These are phyloP conservation scores for Drosophila anceps DNA, from an alignment of 2,888 invertebrate genomes.

Conservation along the genomic window DNA sequence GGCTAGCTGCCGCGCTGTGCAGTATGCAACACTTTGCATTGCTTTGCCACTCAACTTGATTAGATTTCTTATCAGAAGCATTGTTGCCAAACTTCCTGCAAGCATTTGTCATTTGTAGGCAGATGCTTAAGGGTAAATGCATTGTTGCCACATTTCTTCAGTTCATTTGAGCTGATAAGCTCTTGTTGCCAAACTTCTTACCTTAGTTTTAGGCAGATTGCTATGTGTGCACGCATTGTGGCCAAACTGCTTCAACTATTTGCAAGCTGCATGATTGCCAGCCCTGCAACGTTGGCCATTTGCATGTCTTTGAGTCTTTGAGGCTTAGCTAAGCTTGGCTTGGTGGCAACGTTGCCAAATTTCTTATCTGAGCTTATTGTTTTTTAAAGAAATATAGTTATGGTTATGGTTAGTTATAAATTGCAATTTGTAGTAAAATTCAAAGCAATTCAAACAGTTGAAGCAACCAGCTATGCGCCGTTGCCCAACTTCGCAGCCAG, in stretches of 20 bases:
- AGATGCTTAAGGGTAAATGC: background rate
- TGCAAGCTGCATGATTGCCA: background rate
- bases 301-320: no score
- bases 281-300: background rate
- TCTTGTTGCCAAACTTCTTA: background rate
- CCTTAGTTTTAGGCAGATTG: background rate
- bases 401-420: background rate
- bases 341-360: background rate
- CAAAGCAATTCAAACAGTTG: background rate
- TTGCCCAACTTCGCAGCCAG: constrained; percentile 1
- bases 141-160: background rate
- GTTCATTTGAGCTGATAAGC: background rate
- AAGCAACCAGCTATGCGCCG: background rate
- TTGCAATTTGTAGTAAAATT: background rate
- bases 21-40: background rate
- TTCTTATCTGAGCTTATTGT: background rate
- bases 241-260: background rate
- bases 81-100: background rate
- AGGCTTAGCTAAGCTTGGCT: background rate
- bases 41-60: background rate
- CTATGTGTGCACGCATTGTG: background rate
- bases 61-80: background rate
- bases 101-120: background rate
- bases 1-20: constrained; percentile 11
- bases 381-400: no score